Base-by-base conservation (phyloP, 2,888 invertebrate genomes). In the Antheraea assamensis region DNA sequence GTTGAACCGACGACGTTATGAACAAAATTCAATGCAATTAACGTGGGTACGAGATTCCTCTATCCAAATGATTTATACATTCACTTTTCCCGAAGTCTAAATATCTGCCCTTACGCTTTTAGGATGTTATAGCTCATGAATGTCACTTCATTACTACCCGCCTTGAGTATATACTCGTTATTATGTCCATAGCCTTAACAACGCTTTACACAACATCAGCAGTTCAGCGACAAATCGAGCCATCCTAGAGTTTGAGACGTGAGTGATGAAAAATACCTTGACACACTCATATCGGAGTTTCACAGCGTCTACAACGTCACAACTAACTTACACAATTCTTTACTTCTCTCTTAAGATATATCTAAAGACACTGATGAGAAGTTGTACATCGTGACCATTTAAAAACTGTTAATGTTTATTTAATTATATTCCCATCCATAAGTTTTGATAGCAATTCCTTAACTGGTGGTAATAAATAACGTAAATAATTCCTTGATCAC, bases 201-300 rank as follows among this genome's bases (percentile, higher is more conserved):
- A 27, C 3, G 15, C 17, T 8, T 27, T 27, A 64, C 17, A 10
- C 15, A 1, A 27, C 61, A 17, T 17, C 27, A 64, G 24, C 24
- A 58, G 58, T 24, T n/a, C 15, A 27, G 30, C 27, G 61, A 30
- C 30, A 0, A 10, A 13, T 64, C 17, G 61, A 27, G 30, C 17
- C 17, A 17, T 30, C 61, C 17, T 27, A 27, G 30, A 27, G 61
- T 13, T 64, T 15, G 15, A 64, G 30, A 30, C 61, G 61, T 61
- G 61, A 61, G 61, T 27, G 30, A 64, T 64, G 61, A 64, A 27
- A 64, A 64, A 64, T 64, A 17, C 61, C 61, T 64, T 64, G 61
- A 64, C 61, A 27, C 30, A 64, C 27, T 64, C 58, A 64, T 8
- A 19, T 64, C 15, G 17, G 30, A 64, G 17, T 27, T 30, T 17